These are phyloP conservation scores for Colistium nudipinnis DNA, from an alignment of 2,113 vertebrate species.

Conservation along the genomic window DNA sequence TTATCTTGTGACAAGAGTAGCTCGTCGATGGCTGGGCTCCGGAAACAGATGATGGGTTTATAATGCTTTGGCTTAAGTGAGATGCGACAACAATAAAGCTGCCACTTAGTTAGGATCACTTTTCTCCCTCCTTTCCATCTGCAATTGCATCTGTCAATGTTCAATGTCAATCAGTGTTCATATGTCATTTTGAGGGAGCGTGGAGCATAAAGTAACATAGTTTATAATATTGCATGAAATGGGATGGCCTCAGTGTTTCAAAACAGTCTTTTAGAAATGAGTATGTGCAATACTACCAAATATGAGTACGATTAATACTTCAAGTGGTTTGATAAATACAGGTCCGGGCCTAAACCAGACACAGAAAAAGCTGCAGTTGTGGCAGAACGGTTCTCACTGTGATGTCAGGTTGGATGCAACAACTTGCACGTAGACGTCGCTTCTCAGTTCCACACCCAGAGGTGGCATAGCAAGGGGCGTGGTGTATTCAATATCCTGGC, in stretches of 20 bases:
- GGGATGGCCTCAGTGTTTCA: background rate
- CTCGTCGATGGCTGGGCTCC: too few relatives aligned
- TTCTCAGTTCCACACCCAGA: slow-evolving; percentile 73
- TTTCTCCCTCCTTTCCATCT: too few relatives aligned
- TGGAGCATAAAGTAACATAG: background rate
- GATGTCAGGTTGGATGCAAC: slow-evolving; percentile 76
- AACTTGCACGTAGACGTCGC: slow-evolving; percentile 71
- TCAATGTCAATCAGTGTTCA: too few relatives aligned
- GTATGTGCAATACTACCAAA: too few relatives aligned
- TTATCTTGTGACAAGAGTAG: too few relatives aligned
- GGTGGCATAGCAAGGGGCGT: slow-evolving; percentile 63
- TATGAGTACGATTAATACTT: too few relatives aligned
- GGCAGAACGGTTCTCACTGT: slow-evolving; percentile 68
- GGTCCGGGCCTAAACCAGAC: background rate
- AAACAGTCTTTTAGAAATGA: too few relatives aligned
- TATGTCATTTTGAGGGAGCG: background rate
- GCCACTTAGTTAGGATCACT: too few relatives aligned
- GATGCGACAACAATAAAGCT: too few relatives aligned
- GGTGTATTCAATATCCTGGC: slow-evolving; percentile 73
- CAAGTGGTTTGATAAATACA: slow-evolving; percentile 15
- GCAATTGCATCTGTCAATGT: too few relatives aligned
- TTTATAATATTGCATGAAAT: background rate
- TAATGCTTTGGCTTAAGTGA: too few relatives aligned
- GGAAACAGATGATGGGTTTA: too few relatives aligned
- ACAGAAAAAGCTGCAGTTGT: slow-evolving; percentile 1